Conservation (phyloP, 2,797 vertebrate species). For the Acestrorhynchus altus region DNA sequence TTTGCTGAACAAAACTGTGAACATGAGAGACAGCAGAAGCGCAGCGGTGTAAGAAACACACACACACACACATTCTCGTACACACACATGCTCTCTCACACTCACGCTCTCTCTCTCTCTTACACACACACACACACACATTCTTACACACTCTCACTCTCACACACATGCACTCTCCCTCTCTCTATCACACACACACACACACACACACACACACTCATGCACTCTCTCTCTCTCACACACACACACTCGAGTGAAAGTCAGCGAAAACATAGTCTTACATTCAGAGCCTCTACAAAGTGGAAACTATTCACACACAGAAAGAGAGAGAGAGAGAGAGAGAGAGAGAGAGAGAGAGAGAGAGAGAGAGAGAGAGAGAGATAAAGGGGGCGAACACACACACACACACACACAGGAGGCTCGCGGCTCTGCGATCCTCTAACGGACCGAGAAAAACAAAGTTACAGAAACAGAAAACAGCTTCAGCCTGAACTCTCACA, state of each 20-base stretch:
- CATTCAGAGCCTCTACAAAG: slow-evolving; percentile 29
- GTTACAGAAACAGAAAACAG: too few species aligned
- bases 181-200: too few species aligned
- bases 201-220: background rate
- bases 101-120: too few species aligned
- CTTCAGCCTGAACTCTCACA: too few species aligned
- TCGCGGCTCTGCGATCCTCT: too few species aligned
- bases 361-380: slow-evolving; percentile 28
- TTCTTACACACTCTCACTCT: background rate
- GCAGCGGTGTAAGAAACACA: slow-evolving; percentile 42
- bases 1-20: slow-evolving; percentile 30
- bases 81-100: background rate
- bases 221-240: background rate
- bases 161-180: too few species aligned
- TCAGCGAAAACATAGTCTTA: slow-evolving; percentile 34
- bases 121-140: background rate
- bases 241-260: slow-evolving; percentile 2
- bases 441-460: too few species aligned
- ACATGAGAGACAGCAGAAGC: slow-evolving; percentile 54
- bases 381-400: slow-evolving; percentile 30
- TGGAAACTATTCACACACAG: slow-evolving; percentile 29
- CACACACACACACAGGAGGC: too few species aligned
- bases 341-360: too few species aligned
- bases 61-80: background rate
- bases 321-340: too few species aligned